These are phyloP conservation scores for Neodon shergylaensis DNA, from an alignment of 2,113 vertebrate species.

Conservation along the genomic window DNA sequence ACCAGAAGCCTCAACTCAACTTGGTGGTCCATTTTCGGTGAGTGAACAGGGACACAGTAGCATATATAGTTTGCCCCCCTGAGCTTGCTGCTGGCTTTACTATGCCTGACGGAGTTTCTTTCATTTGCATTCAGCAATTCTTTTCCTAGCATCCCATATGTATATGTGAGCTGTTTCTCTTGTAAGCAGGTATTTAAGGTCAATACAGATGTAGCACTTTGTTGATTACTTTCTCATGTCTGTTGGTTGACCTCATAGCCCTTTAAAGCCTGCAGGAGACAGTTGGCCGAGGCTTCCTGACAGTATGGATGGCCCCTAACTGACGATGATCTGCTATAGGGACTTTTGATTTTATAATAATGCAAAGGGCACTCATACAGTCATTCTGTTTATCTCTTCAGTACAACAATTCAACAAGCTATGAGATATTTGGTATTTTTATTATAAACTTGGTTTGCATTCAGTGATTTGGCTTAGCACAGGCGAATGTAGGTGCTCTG, in stretches of 20 bases:
- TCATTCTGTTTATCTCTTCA: not conserved
- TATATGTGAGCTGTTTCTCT: not conserved
- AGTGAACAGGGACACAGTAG: too few relatives aligned
- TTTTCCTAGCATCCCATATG: not conserved
- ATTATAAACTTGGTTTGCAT: not conserved
- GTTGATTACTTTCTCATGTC: not conserved
- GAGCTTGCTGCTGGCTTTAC: not conserved
- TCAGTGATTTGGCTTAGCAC: not conserved
- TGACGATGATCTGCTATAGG: not conserved
- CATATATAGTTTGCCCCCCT: not conserved
- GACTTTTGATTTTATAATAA: not conserved
- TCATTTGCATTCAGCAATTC: not conserved
- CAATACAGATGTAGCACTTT: not conserved
- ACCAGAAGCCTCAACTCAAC: not conserved
- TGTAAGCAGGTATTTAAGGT: conserved; percentile 17
- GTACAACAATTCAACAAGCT: not conserved
- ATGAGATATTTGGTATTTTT: not conserved
- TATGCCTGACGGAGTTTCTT: not conserved
- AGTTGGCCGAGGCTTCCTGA: not conserved
- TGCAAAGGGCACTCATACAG: not conserved
- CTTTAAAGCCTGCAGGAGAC: not conserved
- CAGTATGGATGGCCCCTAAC: not conserved
- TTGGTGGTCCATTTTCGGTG: not conserved
- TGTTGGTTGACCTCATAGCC: not conserved
- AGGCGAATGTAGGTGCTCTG: not conserved